phyloP scores from a whole-genome alignment of 2,888 invertebrate species.

The Xestia xanthographa region DNA sequence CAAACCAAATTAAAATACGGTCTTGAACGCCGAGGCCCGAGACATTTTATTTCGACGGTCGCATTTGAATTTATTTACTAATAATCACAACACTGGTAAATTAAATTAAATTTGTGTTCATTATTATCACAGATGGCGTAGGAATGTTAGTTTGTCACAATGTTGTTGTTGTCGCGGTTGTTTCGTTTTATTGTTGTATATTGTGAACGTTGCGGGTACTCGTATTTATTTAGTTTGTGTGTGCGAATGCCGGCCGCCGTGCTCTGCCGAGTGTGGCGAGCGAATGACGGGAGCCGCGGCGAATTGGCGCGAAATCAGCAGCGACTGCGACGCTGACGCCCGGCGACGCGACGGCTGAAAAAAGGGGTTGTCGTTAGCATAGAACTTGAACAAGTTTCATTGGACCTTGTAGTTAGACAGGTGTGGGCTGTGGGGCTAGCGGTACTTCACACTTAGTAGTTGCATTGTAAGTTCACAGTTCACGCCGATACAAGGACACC shows the following conservation, averaged over 20 bases:
- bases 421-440: conserved; percentile 27
- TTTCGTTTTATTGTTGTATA: conserved; percentile 45
- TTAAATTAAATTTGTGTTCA: conserved; percentile 64
- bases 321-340: conserved; percentile 42
- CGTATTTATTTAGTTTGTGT: conserved; percentile 40
- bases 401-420: conserved; percentile 49
- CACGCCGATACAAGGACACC: conserved; percentile 43
- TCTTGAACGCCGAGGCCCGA: conserved; percentile 82
- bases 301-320: conserved; percentile 63
- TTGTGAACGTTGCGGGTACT: conserved; percentile 26
- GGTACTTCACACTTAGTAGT: neutral
- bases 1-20: conserved; percentile 76
- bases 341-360: conserved; percentile 53
- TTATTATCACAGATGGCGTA: conserved; percentile 70
- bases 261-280: conserved; percentile 64
- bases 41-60: conserved; percentile 79
- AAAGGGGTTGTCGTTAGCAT: conserved; percentile 62
- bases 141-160: conserved; percentile 61
- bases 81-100: conserved; percentile 70
- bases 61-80: conserved; percentile 64
- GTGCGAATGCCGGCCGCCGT: conserved; percentile 52
- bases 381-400: conserved; percentile 46
- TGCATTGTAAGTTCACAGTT: conserved; percentile 46
- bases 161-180: conserved; percentile 40
- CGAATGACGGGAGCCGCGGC: conserved; percentile 58